Evolutionary conservation across 2,113 vertebrate species (phyloP).

Genomic region (Gavialis gangeticus): DNA sequence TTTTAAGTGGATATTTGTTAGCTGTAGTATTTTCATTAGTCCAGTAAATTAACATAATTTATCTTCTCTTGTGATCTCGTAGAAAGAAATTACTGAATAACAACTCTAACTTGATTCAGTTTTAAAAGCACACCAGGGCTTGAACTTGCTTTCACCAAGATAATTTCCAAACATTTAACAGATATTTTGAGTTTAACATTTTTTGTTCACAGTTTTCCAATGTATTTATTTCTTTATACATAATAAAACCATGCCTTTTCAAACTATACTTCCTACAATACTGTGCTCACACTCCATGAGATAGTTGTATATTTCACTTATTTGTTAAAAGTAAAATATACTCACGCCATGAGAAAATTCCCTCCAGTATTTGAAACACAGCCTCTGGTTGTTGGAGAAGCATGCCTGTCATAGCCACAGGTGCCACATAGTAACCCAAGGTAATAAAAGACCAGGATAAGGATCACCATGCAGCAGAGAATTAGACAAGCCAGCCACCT

Average conservation of each 20-base stretch:
- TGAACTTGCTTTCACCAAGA: background rate
- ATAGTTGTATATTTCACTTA: background rate
- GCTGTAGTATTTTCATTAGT: rapidly evolving
- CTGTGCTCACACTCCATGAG: background rate
- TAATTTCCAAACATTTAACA: background rate
- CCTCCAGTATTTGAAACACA: slow-evolving; percentile 96
- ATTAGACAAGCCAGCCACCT: slow-evolving; percentile 92
- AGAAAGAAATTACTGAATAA: background rate
- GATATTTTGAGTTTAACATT: background rate
- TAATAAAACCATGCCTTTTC: background rate
- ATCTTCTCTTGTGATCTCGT: background rate
- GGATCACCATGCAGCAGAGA: slow-evolving; percentile 89
- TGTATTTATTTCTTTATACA: background rate
- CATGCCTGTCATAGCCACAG: slow-evolving; percentile 88
- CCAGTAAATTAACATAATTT: background rate
- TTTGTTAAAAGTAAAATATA: background rate
- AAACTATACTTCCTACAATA: background rate
- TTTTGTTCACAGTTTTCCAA: background rate
- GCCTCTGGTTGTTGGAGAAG: slow-evolving; percentile 92
- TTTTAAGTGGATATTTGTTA: background rate
- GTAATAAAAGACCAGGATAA: slow-evolving; percentile 91
- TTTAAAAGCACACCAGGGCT: background rate
- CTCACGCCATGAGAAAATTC: slow-evolving; percentile 96
- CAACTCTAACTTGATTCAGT: background rate
- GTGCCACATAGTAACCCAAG: slow-evolving; percentile 92